Percentiles rank a stretch among this genome's conserved stretches.
Conservation (phyloP, 2,797 vertebrate species). For the Dipus sagitta region DNA sequence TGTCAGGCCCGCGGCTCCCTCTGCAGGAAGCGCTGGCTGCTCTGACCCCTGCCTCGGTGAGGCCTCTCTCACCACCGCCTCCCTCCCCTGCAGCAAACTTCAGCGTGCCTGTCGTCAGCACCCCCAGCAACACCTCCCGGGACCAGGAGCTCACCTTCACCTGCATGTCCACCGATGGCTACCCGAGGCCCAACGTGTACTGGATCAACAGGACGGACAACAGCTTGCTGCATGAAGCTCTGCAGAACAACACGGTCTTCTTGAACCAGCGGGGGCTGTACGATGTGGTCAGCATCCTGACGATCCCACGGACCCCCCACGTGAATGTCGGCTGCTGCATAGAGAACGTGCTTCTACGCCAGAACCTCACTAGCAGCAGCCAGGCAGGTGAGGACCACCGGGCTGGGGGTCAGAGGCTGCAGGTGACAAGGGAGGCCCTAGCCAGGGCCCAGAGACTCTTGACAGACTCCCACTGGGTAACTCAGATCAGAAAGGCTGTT, state of each 20-base stretch:
- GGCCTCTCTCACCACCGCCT: background rate
- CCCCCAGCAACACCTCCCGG: background rate
- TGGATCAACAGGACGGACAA: slow-evolving; percentile 87
- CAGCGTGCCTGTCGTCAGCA: slow-evolving; percentile 83
- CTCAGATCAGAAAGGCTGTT: too few relatives aligned
- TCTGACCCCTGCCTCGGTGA: background rate
- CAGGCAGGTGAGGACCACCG: slow-evolving; percentile 14
- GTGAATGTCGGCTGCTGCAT: slow-evolving; percentile 85
- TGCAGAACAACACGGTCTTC: slow-evolving; percentile 34
- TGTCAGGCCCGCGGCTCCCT: background rate
- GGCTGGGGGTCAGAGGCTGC: background rate
- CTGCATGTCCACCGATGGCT: slow-evolving; percentile 85
- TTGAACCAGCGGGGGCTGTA: slow-evolving; percentile 77
- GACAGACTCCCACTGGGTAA: background rate
- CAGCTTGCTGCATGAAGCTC: slow-evolving; percentile 56
- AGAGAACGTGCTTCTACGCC: slow-evolving; percentile 85
- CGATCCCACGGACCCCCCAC: slow-evolving; percentile 59
- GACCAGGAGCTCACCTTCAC: slow-evolving; percentile 82
- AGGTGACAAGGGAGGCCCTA: background rate
- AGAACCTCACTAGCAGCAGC: slow-evolving; percentile 82
- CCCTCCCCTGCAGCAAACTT: slow-evolving; percentile 82
- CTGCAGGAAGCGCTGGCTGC: rapidly evolving
- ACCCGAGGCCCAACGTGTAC: slow-evolving; percentile 83
- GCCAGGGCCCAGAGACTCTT: background rate
- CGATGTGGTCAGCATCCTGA: slow-evolving; percentile 80